Percentiles rank a stretch among this genome's conserved stretches.
Conservation (phyloP, 1,140 invertebrate species). For the Sarcophaga bullata region DNA sequence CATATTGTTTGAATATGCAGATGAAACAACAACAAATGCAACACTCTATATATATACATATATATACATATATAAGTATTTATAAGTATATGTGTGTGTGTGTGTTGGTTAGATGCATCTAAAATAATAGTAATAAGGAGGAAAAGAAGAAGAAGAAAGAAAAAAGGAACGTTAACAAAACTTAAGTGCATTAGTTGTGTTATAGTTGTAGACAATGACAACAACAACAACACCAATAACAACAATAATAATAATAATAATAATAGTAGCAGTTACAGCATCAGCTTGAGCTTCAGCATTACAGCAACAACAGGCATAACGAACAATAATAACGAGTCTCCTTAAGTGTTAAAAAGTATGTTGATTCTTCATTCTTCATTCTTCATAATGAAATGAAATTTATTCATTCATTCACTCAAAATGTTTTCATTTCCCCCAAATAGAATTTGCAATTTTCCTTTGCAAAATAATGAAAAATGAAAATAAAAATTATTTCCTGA, state of each 20-base stretch:
- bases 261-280: background rate
- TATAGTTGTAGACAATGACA: background rate
- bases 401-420: background rate
- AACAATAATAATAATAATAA: conserved; percentile 21
- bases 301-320: background rate
- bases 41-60: background rate
- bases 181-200: conserved; percentile 30
- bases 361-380: background rate
- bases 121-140: background rate
- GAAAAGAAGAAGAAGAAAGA: background rate
- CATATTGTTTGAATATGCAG: conserved; percentile 19
- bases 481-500: too few relatives aligned
- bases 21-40: background rate
- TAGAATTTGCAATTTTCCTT: too few relatives aligned
- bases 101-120: background rate
- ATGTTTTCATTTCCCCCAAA: too few relatives aligned
- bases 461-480: too few relatives aligned
- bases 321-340: too few relatives aligned
- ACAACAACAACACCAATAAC: conserved; percentile 15
- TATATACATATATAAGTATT: too few relatives aligned
- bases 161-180: background rate
- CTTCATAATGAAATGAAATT: background rate
- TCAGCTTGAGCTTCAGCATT: background rate
- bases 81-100: background rate
- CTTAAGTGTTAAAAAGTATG: conserved; percentile 1